Conservation (phyloP, 2,113 vertebrate species). For the Australoheros scitulus region DNA sequence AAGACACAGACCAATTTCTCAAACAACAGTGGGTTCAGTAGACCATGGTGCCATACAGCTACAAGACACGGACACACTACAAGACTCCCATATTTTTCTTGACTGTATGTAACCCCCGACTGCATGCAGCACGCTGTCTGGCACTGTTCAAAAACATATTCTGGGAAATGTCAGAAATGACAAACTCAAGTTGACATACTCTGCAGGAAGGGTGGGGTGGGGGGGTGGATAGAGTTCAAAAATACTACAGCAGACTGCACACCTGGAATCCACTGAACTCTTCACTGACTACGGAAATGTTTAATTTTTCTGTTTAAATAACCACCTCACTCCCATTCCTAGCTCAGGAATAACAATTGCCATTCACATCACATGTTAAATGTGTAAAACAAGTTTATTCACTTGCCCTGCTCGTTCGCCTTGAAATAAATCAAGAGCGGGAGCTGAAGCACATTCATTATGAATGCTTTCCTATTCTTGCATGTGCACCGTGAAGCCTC, state of each 20-base stretch:
- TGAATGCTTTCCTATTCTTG: conserved; percentile 45
- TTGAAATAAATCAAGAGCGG: conserved; percentile 49
- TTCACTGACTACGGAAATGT: background rate
- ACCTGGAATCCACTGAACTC: background rate
- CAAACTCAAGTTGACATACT: conserved; percentile 34
- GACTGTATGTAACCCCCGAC: conserved; percentile 26
- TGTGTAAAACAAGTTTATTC: conserved; percentile 44
- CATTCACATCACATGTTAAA: conserved; percentile 14
- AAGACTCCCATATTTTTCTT: background rate
- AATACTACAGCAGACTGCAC: background rate
- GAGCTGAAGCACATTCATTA: conserved; percentile 44
- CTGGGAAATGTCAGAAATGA: conserved; percentile 45
- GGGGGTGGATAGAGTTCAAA: background rate
- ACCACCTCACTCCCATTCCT: background rate
- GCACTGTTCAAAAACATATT: conserved; percentile 6
- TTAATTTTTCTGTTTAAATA: background rate
- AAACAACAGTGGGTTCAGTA: conserved; percentile 24
- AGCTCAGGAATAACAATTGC: background rate
- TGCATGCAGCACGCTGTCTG: conserved; percentile 9
- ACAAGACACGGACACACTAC: background rate
- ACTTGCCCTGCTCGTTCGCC: conserved; percentile 15
- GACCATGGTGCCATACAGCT: conserved; percentile 20
- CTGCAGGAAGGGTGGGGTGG: background rate
- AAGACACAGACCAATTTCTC: conserved; percentile 29
- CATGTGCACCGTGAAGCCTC: conserved; percentile 17